Evolutionary conservation across 1,140 invertebrate species (phyloP).

Genomic region (Brachionus paranguensis): DNA sequence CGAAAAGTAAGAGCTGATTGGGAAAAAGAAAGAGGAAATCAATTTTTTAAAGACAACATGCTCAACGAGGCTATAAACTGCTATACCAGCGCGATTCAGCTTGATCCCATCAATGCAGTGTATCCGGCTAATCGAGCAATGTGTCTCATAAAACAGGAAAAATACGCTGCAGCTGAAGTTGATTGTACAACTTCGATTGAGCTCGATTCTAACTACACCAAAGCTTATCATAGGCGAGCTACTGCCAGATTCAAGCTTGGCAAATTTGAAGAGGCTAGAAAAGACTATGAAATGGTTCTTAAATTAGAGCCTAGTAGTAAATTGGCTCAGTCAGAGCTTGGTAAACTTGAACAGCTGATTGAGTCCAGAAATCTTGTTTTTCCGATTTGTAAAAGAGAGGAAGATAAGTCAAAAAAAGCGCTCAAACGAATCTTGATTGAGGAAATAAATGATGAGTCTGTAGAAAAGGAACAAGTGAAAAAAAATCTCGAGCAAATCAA

Average conservation of each 20-base stretch:
- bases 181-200: slow-evolving; percentile 69
- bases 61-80: slow-evolving; percentile 72
- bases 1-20: slow-evolving; percentile 53
- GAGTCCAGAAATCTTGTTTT: slow-evolving; percentile 11
- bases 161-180: slow-evolving; percentile 66
- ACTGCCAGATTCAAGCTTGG: slow-evolving; percentile 63
- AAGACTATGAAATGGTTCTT: slow-evolving; percentile 65
- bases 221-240: slow-evolving; percentile 70
- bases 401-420: slow-evolving; percentile 49
- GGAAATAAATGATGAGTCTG: slow-evolving; percentile 45
- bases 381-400: slow-evolving; percentile 47
- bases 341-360: slow-evolving; percentile 58
- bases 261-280: slow-evolving; percentile 62
- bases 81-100: slow-evolving; percentile 71
- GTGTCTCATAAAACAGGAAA: slow-evolving; percentile 74
- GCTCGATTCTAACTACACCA: slow-evolving; percentile 69
- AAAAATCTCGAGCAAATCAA: slow-evolving; percentile 19
- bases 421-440: slow-evolving; percentile 48
- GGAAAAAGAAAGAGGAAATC: slow-evolving; percentile 65
- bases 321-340: slow-evolving; percentile 57
- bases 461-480: not conserved
- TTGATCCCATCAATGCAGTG: slow-evolving; percentile 70
- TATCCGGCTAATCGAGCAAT: slow-evolving; percentile 80
- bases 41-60: slow-evolving; percentile 68
- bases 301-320: slow-evolving; percentile 68